These are phyloP conservation scores for Micrastur ruficollis DNA, from an alignment of 2,797 vertebrate genomes.

Conservation along the genomic window DNA sequence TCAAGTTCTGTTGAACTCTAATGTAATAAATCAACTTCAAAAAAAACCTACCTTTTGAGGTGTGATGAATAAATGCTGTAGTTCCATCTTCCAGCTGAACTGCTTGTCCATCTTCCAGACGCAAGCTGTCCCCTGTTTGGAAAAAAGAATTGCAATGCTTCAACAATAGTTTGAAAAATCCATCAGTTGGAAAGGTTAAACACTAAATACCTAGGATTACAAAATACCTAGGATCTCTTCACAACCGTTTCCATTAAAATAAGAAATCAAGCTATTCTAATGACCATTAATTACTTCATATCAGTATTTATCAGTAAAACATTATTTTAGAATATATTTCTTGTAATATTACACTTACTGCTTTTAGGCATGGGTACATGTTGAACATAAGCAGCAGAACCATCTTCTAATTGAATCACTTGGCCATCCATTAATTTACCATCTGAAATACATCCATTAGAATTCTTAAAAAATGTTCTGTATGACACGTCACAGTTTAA, in stretches of 20 bases:
- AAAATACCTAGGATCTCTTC: not conserved
- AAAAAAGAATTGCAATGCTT: not conserved
- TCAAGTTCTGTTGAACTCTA: not conserved
- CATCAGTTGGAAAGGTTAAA: not conserved
- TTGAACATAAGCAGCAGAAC: constrained; percentile 95
- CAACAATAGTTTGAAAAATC: not conserved
- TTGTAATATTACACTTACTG: constrained; percentile 77
- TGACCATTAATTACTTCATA: not conserved
- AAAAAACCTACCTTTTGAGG: constrained; percentile 89
- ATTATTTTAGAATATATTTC: not conserved
- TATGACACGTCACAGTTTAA: not conserved
- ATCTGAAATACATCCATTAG: constrained; percentile 74
- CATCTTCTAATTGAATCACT: constrained; percentile 97
- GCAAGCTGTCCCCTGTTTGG: constrained; percentile 87
- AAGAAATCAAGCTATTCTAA: not conserved
- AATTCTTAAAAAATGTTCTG: not conserved
- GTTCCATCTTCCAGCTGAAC: constrained; percentile 97
- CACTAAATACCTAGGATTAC: not conserved
- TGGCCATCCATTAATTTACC: constrained; percentile 97
- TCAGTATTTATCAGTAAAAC: not conserved
- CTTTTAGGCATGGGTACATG: constrained; percentile 92
- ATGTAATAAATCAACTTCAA: not conserved
- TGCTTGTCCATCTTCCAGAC: constrained; percentile 95
- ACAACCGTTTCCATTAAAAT: not conserved
- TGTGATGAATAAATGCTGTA: constrained; percentile 93